Percentiles rank a stretch among this genome's conserved stretches.
Conservation (phyloP, 1,140 invertebrate species). For the Ips typographus region DNA sequence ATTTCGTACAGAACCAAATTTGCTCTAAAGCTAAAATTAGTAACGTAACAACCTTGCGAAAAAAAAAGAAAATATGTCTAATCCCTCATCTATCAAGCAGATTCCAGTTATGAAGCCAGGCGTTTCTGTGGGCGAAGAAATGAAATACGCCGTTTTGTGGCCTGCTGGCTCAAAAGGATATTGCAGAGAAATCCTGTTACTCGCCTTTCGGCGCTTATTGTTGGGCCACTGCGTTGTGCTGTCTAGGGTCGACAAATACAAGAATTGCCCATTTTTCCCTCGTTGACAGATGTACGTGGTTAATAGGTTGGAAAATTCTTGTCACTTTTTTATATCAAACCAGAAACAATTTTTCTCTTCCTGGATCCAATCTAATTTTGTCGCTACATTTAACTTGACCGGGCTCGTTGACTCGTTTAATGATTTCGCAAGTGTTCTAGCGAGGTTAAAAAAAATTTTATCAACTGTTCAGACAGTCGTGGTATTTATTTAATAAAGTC, state of each 20-base stretch:
- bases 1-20: too few species aligned
- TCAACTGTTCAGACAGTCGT: neutral
- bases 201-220: constrained; percentile 3
- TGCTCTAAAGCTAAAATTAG: constrained; percentile 7
- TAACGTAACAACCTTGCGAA: constrained; percentile 15
- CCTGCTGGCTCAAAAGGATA: constrained; percentile 15
- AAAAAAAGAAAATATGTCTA: constrained; percentile 37
- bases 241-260: constrained; percentile 46
- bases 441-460: constrained; percentile 1
- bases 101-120: constrained; percentile 41
- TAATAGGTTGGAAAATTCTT: constrained; percentile 49
- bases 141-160: constrained; percentile 44
- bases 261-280: constrained; percentile 45
- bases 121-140: constrained; percentile 43
- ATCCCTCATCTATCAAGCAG: constrained; percentile 41
- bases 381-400: constrained; percentile 36
- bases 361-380: constrained; percentile 42
- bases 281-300: constrained; percentile 49
- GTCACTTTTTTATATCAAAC: constrained; percentile 44
- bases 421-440: neutral
- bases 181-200: constrained; percentile 22
- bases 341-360: constrained; percentile 41
- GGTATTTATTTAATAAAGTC: too few species aligned
- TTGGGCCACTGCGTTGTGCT: constrained; percentile 43
- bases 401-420: constrained; percentile 10